Conservation (phyloP, 1,140 invertebrate species). For the Heliothis virescens region DNA sequence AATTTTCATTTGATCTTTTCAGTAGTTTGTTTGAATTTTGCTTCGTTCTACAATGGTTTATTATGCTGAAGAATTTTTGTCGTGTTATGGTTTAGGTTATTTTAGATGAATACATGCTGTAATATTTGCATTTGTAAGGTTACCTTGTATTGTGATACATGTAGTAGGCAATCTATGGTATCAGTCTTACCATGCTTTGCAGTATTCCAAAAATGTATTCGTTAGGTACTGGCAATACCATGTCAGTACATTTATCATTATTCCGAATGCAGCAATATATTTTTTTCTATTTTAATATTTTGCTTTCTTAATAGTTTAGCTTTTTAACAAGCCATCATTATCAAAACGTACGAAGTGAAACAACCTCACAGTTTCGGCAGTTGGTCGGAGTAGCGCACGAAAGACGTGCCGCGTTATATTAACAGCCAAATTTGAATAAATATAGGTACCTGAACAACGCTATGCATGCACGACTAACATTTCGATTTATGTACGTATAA, state of each 20-base stretch:
- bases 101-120: slow-evolving; percentile 4
- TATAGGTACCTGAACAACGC: slow-evolving; percentile 31
- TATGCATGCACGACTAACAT: slow-evolving; percentile 29
- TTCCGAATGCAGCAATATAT: no score
- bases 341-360: neutral
- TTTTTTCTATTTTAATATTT: no score
- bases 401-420: slow-evolving; percentile 57
- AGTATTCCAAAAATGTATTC: neutral
- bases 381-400: neutral
- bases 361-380: slow-evolving; percentile 3
- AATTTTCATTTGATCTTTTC: slow-evolving; percentile 29
- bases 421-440: slow-evolving; percentile 62
- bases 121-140: neutral
- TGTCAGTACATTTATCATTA: no score
- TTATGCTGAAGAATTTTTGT: slow-evolving; percentile 9
- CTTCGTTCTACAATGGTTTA: neutral
- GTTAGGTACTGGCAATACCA: no score
- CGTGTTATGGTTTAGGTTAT: slow-evolving; percentile 8
- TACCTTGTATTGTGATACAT: neutral
- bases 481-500: slow-evolving; percentile 30
- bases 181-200: no score
- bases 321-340: no score
- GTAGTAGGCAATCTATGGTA: neutral
- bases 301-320: no score
- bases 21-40: neutral